These are phyloP conservation scores for Halocynthia roretzi DNA, from an alignment of 23 tunicate species.

Conservation along the genomic window DNA sequence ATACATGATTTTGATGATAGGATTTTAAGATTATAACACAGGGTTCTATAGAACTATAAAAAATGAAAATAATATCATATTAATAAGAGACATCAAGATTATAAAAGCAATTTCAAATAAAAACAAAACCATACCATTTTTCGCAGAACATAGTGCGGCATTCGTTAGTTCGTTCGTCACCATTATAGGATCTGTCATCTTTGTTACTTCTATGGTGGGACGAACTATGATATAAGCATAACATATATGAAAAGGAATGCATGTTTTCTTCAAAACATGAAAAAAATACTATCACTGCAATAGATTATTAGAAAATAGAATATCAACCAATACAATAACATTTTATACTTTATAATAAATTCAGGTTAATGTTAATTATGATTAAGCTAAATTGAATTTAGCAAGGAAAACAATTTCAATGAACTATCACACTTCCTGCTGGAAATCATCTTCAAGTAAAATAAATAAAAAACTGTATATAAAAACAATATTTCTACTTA, in stretches of 20 bases:
- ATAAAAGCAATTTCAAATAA: background rate
- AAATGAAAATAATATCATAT: background rate
- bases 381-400: no score
- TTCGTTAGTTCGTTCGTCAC: background rate
- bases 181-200: background rate
- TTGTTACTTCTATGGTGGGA: slow-evolving; percentile 16
- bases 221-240: background rate
- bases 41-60: background rate
- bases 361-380: no score
- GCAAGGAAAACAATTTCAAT: no score
- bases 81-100: background rate
- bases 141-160: slow-evolving; percentile 20
- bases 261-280: no score
- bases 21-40: background rate
- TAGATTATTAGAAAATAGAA: no score
- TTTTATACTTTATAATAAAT: no score
- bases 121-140: slow-evolving; percentile 9
- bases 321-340: no score
- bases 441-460: no score
- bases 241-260: no score
- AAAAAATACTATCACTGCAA: no score
- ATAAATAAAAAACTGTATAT: background rate
- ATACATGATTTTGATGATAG: background rate
- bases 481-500: background rate
- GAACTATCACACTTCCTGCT: no score